Evolutionary conservation across 2,113 vertebrate species (phyloP), one percentile per base, ranked within the genome.

Genomic region (Mus spicilegus): DNA sequence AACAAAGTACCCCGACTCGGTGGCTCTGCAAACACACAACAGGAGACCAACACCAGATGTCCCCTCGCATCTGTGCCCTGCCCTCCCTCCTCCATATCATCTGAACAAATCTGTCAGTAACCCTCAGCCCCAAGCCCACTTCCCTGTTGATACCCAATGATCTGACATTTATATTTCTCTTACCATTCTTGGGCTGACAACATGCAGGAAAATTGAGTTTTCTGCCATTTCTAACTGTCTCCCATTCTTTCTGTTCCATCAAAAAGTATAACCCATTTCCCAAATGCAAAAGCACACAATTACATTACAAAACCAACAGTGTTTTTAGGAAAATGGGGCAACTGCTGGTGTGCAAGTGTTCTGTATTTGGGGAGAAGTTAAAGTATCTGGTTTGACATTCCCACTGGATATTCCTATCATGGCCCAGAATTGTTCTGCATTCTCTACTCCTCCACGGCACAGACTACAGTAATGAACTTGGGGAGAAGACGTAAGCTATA

Each of bases 41-140:
- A 49, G 77, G 94, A 96, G 97, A 98, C 96, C 96, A 96, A 98
- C 97, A 96, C 95, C 91, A 94, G 88, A 95, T 92, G 82, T 51
- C 91, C 84, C 84, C 56, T 77, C 91, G 85, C 81, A 39, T 39
- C 84, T 78, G 51, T 90, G 77, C 42, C 30, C 84, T 76, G 84
- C 75, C 36, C 72, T 93, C 81, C 11, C 5, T 30, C 65, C 70
- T 65, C 91, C 36, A 80, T 9, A 75, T 80, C 20, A 63, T 86
- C 65, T 63, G 67, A 76, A 61, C 76, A 96, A 65, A 78, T 78
- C 85, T 33, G 89, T 69, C 87, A 72, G 92, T 95, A 84, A 87
- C 81, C 19, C 56, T 42, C 67, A 80, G 20, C 8, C 3, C 26
- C 42, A 36, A 22, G 82, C 65, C 33, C 46, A 42, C 24, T 16